Percentiles rank a stretch among this genome's conserved stretches.
Conservation (phyloP, 2,113 vertebrate species). For the Paracanthobrama guichenoti region DNA sequence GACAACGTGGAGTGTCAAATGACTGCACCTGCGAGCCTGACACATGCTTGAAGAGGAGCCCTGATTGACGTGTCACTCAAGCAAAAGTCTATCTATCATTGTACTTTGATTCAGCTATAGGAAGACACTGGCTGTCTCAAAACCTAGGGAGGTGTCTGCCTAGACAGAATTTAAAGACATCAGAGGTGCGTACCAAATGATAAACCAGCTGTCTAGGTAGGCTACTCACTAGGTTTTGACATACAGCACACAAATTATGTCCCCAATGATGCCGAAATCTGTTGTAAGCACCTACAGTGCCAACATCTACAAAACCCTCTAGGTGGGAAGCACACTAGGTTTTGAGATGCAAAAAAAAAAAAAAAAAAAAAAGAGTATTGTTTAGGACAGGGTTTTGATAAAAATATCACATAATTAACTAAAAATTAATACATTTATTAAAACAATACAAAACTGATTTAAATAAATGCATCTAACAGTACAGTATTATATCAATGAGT, state of each 20-base stretch:
- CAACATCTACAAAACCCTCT: no score
- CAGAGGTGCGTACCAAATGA: neutral
- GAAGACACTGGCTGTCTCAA: neutral
- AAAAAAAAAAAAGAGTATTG: neutral
- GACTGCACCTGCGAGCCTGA: neutral
- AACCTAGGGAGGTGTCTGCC: neutral
- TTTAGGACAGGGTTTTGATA: neutral
- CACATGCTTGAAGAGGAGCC: neutral
- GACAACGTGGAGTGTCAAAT: neutral
- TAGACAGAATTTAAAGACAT: neutral
- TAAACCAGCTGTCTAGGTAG: neutral
- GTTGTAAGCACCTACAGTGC: neutral
- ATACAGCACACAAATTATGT: neutral
- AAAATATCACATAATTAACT: no score
- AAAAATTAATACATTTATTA: no score
- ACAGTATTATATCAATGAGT: no score
- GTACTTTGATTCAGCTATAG: no score
- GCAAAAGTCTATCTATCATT: neutral
- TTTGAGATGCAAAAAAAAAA: neutral
- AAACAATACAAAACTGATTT: no score
- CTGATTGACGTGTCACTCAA: constrained; percentile 1
- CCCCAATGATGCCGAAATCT: neutral
- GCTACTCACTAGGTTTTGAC: neutral
- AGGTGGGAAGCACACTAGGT: neutral
- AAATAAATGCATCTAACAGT: no score